Evolutionary conservation across 2,888 invertebrate genomes (phyloP).

Genomic region (Orchesellides sinensis): DNA sequence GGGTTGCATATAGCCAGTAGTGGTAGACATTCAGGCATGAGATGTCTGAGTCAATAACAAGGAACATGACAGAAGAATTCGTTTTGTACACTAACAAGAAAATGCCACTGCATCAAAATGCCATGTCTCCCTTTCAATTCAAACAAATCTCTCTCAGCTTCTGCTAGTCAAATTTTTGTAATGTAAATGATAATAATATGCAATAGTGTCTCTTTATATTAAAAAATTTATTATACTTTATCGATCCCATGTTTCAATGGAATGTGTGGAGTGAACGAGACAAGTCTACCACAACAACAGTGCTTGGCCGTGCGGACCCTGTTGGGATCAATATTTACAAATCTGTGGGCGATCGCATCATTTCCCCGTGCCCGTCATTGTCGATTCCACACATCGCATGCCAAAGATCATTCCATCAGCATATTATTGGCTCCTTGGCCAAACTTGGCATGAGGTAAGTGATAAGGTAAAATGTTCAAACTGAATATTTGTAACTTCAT

Average conservation of each 20-base stretch:
- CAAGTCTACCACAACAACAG: slow-evolving; percentile 19
- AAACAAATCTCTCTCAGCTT: slow-evolving; percentile 23
- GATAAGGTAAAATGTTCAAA: no score
- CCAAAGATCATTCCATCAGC: slow-evolving; percentile 57
- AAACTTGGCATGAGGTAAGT: slow-evolving; percentile 15
- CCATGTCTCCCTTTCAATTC: slow-evolving; percentile 6
- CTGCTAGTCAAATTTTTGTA: background rate
- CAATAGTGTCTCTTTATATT: background rate
- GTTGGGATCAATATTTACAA: slow-evolving; percentile 61
- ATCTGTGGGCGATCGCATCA: slow-evolving; percentile 52
- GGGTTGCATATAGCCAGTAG: background rate
- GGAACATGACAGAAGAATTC: slow-evolving; percentile 35
- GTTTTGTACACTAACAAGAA: background rate
- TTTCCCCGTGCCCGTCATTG: slow-evolving; percentile 54
- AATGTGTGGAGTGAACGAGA: slow-evolving; percentile 19
- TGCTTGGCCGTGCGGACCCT: slow-evolving; percentile 26
- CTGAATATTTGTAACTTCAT: background rate
- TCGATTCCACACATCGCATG: slow-evolving; percentile 52
- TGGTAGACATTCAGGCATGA: background rate
- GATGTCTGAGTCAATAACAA: slow-evolving; percentile 17
- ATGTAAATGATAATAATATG: background rate
- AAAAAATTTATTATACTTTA: slow-evolving; percentile 11
- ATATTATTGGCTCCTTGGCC: slow-evolving; percentile 16
- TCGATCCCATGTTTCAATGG: slow-evolving; percentile 11
- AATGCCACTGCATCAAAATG: slow-evolving; percentile 22